Evolutionary conservation across 2,113 vertebrate genomes (phyloP), one percentile per base, ranked within the genome.

Genomic region (Solea senegalensis): DNA sequence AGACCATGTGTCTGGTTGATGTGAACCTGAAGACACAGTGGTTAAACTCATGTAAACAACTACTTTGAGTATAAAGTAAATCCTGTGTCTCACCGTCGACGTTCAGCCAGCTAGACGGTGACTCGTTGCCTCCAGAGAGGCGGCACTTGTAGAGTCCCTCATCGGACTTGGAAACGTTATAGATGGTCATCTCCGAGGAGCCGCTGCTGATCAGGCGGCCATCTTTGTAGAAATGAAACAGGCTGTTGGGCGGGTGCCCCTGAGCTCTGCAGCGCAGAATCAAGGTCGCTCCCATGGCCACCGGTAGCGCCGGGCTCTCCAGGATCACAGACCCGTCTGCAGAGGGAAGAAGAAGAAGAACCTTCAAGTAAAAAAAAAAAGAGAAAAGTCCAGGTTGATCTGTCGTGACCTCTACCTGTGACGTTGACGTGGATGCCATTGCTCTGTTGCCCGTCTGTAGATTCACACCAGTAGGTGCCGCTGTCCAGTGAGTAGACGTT

Each of bases 391-490:
- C 1, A 48, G 34, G 34, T 2, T 44, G 4, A 44, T 7, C 8
- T 8, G 7, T 44, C 4, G 15, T 48, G 49, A 3, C 14, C 26
- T 16, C 3, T 26, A 89, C 85, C 86, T 1, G 60, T 80, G 70
- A 88, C 48, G 51, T 77, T 81, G 78, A 90, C 81, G 80, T 79
- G 83, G 64, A 83, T 8, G 0, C 0, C 0, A 16, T 55, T 43
- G 69, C 84, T 84, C 16, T 4, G 60, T 8, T 66, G 7, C 6
- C 69, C 57, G 0, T 2, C n/a, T 0, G 1, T 40, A 0, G 66
- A 71, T 52, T 90, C 84, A 1, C 88, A 90, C 86, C 86, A 90
- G 80, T 90, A 88, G 40, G 44, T 0, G 13, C 88, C 88, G 0
- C 52, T 81, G 76, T 89, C 85, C 0, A 81, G 48, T 0, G 85